Base-by-base conservation (phyloP, 2,797 vertebrate species). In the Menidia menidia region DNA sequence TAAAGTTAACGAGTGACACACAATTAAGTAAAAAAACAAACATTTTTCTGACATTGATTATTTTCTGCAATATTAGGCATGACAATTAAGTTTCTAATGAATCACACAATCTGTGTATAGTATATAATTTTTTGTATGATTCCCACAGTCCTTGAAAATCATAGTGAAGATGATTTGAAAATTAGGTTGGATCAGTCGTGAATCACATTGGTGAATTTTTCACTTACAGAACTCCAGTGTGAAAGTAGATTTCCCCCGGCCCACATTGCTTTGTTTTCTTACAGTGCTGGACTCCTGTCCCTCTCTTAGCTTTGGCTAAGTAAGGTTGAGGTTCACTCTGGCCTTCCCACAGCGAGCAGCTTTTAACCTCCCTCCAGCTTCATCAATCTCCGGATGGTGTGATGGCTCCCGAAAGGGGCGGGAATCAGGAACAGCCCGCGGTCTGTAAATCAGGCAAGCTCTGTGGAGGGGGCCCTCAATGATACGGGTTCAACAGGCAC, bases 341-440 rank as follows among this genome's bases (percentile, higher is more conserved):
- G 85, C 59, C 91, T 92, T 93, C 92, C 87, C 87, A 91, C 87
- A 84, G 85, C 57, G 74, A 88, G 80, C 86, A 88, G 91, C 85
- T 88, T 93, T 93, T 93, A 94, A 87, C 91, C 88, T 88, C 88
- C 88, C 88, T 88, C 90, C 88, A 89, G 86, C 83, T 89, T 86
- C 88, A 87, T 93, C 87, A 88, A 80, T 83, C 84, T 89, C 79
- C 60, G 86, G 78, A 81, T 62, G 76, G 68, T 78, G 83, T 73
- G 87, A 86, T 87, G 18, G 64, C 82, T 59, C 83, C 73, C 73
- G 81, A 86, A 88, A 74, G 77, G 83, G 47, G 78, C 43, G 64
- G 73, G 87, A 92, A 92, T 92, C 90, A 92, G 66, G 85, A 84
- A 75, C 67, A 88, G 88, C 83, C 91, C 39, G 81, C 25, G 32